Conservation (phyloP, 1,140 invertebrate genomes). For the Magallana angulata region DNA sequence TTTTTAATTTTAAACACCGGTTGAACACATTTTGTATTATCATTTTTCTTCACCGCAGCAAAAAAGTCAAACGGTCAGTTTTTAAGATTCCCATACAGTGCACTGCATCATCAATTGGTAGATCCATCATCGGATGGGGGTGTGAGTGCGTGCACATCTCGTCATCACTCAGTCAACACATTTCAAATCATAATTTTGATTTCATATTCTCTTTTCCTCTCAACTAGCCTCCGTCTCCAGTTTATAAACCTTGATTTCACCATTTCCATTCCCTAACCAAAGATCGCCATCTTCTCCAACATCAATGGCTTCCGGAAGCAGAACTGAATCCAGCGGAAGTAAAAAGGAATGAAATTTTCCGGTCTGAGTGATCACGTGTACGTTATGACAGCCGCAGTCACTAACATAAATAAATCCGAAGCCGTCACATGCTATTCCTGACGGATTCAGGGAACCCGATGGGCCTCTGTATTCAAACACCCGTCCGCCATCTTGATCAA, state of each 20-base stretch:
- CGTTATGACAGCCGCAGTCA: constrained; percentile 11
- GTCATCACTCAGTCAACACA: no score
- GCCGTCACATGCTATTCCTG: constrained; percentile 27
- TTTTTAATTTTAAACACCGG: no score
- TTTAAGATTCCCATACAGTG: no score
- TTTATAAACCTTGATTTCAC: constrained; percentile 14
- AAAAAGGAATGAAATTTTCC: constrained; percentile 8
- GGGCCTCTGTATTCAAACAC: constrained; percentile 17
- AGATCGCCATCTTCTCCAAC: neutral
- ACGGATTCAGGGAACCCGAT: constrained; percentile 16
- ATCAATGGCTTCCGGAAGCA: constrained; percentile 20
- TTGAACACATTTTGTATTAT: no score
- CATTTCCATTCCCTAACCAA: constrained; percentile 33
- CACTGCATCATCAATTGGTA: no score
- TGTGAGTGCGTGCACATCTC: no score
- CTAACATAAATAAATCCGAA: constrained; percentile 27
- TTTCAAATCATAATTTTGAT: no score
- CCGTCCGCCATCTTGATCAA: neutral
- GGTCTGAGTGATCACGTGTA: neutral
- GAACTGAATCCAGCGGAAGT: neutral
- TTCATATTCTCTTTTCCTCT: neutral
- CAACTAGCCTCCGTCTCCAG: neutral
- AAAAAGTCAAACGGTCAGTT: no score
- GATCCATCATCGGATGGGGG: no score
- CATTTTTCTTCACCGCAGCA: no score